Percentiles rank a stretch among this genome's conserved stretches.
phyloP scores from a whole-genome alignment of 2,888 invertebrate species.

The Apantesis nais region DNA sequence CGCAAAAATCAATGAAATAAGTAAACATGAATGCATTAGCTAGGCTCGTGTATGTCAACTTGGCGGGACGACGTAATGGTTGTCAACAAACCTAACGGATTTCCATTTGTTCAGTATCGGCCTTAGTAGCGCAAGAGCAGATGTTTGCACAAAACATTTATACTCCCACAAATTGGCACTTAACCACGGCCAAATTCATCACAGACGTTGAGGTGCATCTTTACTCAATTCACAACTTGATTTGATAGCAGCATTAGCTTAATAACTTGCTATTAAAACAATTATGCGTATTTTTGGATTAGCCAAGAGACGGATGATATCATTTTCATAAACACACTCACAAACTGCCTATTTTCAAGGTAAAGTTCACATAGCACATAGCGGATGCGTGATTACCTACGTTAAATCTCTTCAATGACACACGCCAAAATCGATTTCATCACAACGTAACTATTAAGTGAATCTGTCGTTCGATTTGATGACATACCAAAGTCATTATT shows the following conservation, averaged over 20 bases:
- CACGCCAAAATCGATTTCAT: constrained; percentile 24
- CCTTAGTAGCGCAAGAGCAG: constrained; percentile 57
- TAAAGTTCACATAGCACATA: constrained; percentile 52
- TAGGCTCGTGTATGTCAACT: constrained; percentile 75
- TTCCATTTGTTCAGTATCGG: constrained; percentile 69
- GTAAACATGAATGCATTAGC: constrained; percentile 83
- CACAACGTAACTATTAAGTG: constrained; percentile 27
- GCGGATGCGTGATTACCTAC: constrained; percentile 46
- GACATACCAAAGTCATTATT: constrained; percentile 29
- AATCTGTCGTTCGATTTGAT: constrained; percentile 28
- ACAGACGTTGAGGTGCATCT: constrained; percentile 19
- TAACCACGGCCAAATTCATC: constrained; percentile 34
- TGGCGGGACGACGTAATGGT: constrained; percentile 70
- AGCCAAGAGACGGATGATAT: constrained; percentile 33
- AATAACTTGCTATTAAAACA: constrained; percentile 20
- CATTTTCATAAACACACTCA: constrained; percentile 35
- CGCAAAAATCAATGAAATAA: constrained; percentile 82
- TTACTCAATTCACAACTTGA: constrained; percentile 5
- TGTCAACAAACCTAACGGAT: constrained; percentile 76
- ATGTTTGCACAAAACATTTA: constrained; percentile 49
- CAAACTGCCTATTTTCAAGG: constrained; percentile 42
- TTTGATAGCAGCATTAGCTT: background rate
- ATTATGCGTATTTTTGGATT: constrained; percentile 20
- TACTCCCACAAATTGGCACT: constrained; percentile 41
- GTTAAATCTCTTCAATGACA: constrained; percentile 45